phyloP scores from a whole-genome alignment of 2,888 invertebrate species.

The Lasioglossum calceatum region DNA sequence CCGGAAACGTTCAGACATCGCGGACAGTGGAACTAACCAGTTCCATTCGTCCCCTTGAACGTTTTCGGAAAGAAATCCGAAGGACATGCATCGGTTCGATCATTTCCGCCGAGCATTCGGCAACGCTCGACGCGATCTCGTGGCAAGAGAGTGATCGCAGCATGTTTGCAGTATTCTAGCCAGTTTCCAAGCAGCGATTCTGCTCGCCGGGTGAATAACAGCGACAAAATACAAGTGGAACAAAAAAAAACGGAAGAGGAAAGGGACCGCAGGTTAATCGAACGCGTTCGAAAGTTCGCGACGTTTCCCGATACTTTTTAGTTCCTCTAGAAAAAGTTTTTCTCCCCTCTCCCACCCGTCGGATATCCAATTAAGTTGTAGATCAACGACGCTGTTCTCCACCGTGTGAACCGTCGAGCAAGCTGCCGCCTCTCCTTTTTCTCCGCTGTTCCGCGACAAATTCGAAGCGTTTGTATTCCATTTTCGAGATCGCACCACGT shows the following conservation, averaged over 20 bases:
- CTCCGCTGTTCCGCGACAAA: neutral
- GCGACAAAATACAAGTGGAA: neutral
- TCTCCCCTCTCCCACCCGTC: neutral
- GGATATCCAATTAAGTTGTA: conserved; percentile 11
- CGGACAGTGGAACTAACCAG: neutral
- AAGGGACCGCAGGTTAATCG: conserved; percentile 9
- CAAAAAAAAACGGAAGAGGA: conserved; percentile 10
- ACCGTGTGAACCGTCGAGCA: neutral
- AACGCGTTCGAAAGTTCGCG: conserved; percentile 11
- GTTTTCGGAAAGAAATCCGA: neutral
- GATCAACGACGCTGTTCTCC: neutral
- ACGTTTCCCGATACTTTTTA: conserved; percentile 2
- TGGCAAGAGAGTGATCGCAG: neutral
- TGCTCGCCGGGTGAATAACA: neutral
- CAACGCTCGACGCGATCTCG: neutral
- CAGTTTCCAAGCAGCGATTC: conserved; percentile 14
- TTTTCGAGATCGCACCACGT: conserved; percentile 62
- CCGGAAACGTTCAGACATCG: neutral
- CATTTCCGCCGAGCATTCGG: neutral
- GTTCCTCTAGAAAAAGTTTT: neutral
- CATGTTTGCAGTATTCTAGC: conserved; percentile 50
- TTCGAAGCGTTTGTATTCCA: conserved; percentile 40
- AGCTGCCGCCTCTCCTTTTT: neutral
- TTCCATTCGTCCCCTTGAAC: neutral
- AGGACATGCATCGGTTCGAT: neutral